Base-by-base conservation (phyloP, 1,140 invertebrate genomes). In the Episyrphus balteatus region DNA sequence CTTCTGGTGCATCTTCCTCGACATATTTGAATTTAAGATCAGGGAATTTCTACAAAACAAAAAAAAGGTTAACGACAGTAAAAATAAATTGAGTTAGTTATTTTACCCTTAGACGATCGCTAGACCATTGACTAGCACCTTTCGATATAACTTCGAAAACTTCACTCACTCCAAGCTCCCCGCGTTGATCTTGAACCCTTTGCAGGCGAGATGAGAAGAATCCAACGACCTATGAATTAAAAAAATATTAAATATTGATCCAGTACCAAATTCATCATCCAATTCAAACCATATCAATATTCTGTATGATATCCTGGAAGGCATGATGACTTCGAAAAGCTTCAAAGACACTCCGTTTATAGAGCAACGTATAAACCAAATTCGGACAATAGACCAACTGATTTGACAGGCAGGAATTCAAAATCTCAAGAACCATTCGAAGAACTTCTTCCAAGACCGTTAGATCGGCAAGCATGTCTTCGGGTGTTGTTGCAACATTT, bases 1-100 rank as follows among this genome's bases (percentile, higher is more conserved):
- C 94, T 68, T 98, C 94, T 0, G 95, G 96, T 49, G 91, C 84
- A 50, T 98, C 94, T 72, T 99, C 96, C 74, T 99, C 96, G 0
- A 99, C 94, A 65, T 99, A 99, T 55, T 94, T 91, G 72, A 98
- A 99, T 69, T 97, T 98, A 38, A 99, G 70, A 58, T 98, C 95
- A 1, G 96, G 94, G 69, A 98, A 98, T 85, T 95, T 97, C 88
- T 95, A 69, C 12, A 80, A 75, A 42, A 15, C 12, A 39, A 36
- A 26, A 5, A 21, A 32, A n/a, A 13, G 6, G 13, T 37, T 17
- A 31, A 42, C 31, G 8, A 15, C 12, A n/a, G 17, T 17, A 49
- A 15, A 30, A 21, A 38, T 36, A 48, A 45, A 19, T 12, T 14
- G 19, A 18, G 15, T 0, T 12, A 3, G 8, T 19, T 39, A 43